A percentile compares a stretch with the other conserved stretches of the same genome.
Conservation (phyloP, 2,797 vertebrate genomes). For the Alfaro cultratus region DNA sequence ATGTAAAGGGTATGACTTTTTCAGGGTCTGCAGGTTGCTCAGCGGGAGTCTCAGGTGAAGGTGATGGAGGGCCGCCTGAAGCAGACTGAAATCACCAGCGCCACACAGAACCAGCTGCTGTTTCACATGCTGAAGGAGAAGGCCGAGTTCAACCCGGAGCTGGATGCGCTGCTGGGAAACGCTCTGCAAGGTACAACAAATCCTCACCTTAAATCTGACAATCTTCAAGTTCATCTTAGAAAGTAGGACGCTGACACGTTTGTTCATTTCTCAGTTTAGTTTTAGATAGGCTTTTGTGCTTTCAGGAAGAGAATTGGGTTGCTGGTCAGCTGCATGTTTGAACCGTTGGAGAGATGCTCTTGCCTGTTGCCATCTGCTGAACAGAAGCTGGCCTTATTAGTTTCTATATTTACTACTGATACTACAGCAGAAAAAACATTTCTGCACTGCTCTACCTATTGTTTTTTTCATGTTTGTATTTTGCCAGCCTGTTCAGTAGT, state of each 20-base stretch:
- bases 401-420: not conserved
- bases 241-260: not conserved
- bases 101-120: conserved; percentile 97
- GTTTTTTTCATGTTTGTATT: not conserved
- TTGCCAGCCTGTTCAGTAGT: conserved; percentile 54
- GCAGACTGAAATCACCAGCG: conserved; percentile 97
- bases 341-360: conserved; percentile 40
- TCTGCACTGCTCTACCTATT: not conserved
- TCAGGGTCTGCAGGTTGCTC: conserved; percentile 95
- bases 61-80: conserved; percentile 96
- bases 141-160: conserved; percentile 96
- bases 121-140: conserved; percentile 99
- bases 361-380: conserved; percentile 64
- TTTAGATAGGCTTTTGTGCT: not conserved
- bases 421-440: not conserved
- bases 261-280: not conserved
- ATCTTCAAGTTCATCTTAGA: not conserved
- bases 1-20: not conserved
- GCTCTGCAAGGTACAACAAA: conserved; percentile 91
- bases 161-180: conserved; percentile 94
- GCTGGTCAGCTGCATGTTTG: conserved; percentile 66
- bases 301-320: conserved; percentile 44
- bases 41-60: conserved; percentile 97
- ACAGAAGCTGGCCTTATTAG: conserved; percentile 54
- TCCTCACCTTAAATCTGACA: conserved; percentile 30